These are phyloP conservation scores for Tribolium madens DNA, from an alignment of 1,140 invertebrate species.

Conservation along the genomic window DNA sequence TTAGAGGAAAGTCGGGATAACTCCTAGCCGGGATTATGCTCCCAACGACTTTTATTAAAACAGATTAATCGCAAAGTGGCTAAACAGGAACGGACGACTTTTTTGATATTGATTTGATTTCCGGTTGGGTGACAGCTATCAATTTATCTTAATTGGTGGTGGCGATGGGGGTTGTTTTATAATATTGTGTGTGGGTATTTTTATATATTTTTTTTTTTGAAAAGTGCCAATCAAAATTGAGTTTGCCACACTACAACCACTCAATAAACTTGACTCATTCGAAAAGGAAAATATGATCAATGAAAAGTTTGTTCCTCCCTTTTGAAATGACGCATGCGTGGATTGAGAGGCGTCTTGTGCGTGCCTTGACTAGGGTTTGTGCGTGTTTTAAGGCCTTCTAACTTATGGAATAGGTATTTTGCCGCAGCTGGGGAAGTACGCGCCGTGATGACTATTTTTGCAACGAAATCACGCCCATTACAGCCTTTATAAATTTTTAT, in stretches of 20 bases:
- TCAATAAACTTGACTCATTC: constrained; percentile 46
- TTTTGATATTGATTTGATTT: constrained; percentile 6
- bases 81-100: background rate
- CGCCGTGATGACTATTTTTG: constrained; percentile 15
- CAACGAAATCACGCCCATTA: constrained; percentile 1
- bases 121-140: background rate
- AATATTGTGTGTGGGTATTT: too few relatives aligned
- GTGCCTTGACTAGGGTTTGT: constrained; percentile 44
- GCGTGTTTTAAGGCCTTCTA: constrained; percentile 27
- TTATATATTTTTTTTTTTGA: constrained; percentile 21
- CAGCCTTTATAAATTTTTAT: constrained; percentile 17
- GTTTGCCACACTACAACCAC: constrained; percentile 18
- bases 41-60: constrained; percentile 19
- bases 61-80: constrained; percentile 19
- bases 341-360: constrained; percentile 33
- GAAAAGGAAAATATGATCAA: constrained; percentile 52
- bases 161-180: too few relatives aligned
- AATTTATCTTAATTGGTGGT: constrained; percentile 3
- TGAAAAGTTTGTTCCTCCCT: constrained; percentile 50
- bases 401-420: constrained; percentile 38
- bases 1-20: constrained; percentile 8
- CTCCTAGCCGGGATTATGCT: background rate
- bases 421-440: constrained; percentile 32
- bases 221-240: constrained; percentile 36
- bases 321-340: constrained; percentile 39